Base-by-base conservation (phyloP, 2,888 invertebrate species). In the Andricus quercusramuli region DNA sequence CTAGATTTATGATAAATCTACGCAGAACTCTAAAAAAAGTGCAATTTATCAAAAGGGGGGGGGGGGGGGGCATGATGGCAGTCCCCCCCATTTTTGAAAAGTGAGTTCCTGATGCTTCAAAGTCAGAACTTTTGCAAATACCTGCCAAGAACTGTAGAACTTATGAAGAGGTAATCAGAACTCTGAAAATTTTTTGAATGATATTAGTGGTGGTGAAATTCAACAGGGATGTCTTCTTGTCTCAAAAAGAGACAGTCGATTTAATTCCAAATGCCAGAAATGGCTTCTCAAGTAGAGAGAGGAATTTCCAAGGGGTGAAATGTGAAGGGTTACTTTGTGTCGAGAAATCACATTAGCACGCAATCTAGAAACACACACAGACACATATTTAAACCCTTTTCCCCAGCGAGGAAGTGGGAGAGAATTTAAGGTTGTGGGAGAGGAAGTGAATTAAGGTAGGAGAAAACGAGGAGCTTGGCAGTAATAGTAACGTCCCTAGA, bases 371-470 rank as follows among this genome's bases (percentile, higher is more conserved):
- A 22, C 59, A 56, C n/a, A n/a, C n/a, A 59, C n/a, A 22, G 22
- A 59, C 59, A 59, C 22, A 22, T 59, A 59, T 59, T 59, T 59
- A 11, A 59, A 22, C 22, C 11, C 11, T 59, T 22, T 59, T 22
- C 59, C 11, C 0, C 13, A 22, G 4, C 3, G 59, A 22, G 59
- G 59, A 59, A 22, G 59, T 22, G 59, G 11, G 22, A 59, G n/a
- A 9, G 59, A 59, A 59, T 59, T 59, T 59, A 59, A 22, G 59
- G 59, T 59, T 59, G 59, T 59, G 22, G 22, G 11, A 11, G 56
- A 56, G 59, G 59, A 59, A 59, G 59, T 59, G 59, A 59, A 22
- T 59, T 22, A 59, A 59, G 59, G 59, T 11, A n/a, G n/a, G n/a
- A n/a, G 59, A 22, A 59, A 59, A 22, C 22, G 59, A 59, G 59